These are phyloP conservation scores for Melinopterus prodromus DNA, from an alignment of 2,888 invertebrate species.

Conservation along the genomic window DNA sequence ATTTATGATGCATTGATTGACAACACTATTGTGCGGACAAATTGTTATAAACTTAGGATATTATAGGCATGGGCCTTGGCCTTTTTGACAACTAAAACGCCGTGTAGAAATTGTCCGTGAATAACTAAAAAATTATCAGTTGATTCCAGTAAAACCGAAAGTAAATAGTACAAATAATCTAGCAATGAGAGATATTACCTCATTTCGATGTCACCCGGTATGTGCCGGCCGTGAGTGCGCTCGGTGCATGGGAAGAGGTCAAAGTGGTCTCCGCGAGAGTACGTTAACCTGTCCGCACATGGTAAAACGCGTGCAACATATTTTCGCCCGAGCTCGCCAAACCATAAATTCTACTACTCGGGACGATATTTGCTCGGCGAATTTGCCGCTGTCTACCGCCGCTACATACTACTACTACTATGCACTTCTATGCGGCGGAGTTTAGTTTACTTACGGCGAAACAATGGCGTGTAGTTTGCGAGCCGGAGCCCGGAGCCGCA, in stretches of 20 bases:
- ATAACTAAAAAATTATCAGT: too few relatives aligned
- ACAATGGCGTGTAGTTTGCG: background rate
- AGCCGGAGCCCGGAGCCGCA: background rate
- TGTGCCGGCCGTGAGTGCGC: background rate
- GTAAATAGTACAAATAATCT: background rate
- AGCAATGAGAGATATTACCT: background rate
- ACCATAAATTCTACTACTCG: conserved; percentile 37
- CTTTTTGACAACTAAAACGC: too few relatives aligned
- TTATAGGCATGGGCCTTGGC: too few relatives aligned
- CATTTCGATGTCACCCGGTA: background rate
- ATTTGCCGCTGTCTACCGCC: conserved; percentile 14
- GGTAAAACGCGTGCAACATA: conserved; percentile 49
- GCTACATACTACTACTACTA: background rate
- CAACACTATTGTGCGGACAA: too few relatives aligned
- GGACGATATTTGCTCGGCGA: conserved; percentile 26
- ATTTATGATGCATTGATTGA: too few relatives aligned
- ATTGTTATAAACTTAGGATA: too few relatives aligned
- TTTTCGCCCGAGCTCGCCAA: conserved; percentile 42
- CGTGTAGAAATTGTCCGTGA: too few relatives aligned
- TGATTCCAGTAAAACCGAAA: background rate
- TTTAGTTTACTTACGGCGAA: background rate
- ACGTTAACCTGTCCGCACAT: conserved; percentile 49
- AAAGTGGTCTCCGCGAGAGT: conserved; percentile 44
- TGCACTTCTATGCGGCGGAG: background rate
- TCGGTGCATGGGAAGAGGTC: conserved; percentile 41